phyloP scores from a whole-genome alignment of 2,113 vertebrate species.

The Poecilia latipinna region DNA sequence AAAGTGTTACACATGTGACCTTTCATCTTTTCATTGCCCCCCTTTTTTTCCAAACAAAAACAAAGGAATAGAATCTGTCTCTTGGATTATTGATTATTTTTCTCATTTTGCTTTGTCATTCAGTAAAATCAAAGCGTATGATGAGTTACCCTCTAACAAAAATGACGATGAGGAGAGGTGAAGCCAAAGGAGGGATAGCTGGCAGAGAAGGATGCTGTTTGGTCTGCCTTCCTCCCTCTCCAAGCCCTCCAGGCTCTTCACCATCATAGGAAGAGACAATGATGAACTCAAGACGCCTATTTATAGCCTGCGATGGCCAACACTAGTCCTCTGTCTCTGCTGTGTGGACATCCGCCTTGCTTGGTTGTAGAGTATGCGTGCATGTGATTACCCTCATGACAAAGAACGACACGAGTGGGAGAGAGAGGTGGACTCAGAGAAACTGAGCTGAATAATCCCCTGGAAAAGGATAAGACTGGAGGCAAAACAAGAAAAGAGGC shows the following conservation, averaged over 20 bases:
- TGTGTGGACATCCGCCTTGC: constrained; percentile 63
- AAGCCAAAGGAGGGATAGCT: constrained; percentile 27
- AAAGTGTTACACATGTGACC: constrained; percentile 38
- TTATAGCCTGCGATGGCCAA: constrained; percentile 70
- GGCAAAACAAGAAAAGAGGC: constrained; percentile 44
- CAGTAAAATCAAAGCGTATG: not conserved
- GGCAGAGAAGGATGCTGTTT: constrained; percentile 42
- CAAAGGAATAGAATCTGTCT: not conserved
- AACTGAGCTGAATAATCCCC: constrained; percentile 56
- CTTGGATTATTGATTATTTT: not conserved
- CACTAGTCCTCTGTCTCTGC: constrained; percentile 67
- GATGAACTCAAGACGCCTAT: constrained; percentile 73
- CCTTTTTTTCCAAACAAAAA: not conserved
- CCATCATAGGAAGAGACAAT: constrained; percentile 73
- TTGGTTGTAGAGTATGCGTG: constrained; percentile 36
- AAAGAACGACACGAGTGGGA: constrained; percentile 32
- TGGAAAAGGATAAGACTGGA: constrained; percentile 47
- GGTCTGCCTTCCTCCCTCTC: constrained; percentile 53
- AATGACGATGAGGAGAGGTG: constrained; percentile 27
- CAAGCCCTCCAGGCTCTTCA: constrained; percentile 62
- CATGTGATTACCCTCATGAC: constrained; percentile 56
- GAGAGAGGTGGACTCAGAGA: constrained; percentile 42
- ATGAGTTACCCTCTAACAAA: constrained; percentile 3
- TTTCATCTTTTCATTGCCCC: constrained; percentile 23
- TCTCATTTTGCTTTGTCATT: not conserved